These are phyloP conservation scores for Acronicta aceris DNA, from an alignment of 2,888 invertebrate genomes.

Conservation along the genomic window DNA sequence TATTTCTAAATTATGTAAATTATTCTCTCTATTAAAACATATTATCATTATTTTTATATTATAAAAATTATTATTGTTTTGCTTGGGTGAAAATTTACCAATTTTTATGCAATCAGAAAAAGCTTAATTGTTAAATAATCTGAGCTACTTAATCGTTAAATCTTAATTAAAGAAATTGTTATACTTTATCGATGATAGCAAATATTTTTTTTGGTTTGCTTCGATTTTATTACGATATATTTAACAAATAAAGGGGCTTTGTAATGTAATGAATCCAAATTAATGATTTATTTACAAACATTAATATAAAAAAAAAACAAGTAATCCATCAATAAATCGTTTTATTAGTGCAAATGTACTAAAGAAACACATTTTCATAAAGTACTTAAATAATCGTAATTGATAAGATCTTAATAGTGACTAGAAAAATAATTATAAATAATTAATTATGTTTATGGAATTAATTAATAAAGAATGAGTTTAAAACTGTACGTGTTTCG, in stretches of 20 bases:
- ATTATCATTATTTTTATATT: conserved; percentile 49
- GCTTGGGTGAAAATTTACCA: neutral
- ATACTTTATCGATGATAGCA: too few species aligned
- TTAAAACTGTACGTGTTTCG: conserved; percentile 56
- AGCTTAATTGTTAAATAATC: too few species aligned
- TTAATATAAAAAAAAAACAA: conserved; percentile 35
- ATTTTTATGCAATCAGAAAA: too few species aligned
- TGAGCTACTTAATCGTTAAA: too few species aligned
- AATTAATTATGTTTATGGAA: conserved; percentile 79
- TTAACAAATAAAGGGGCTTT: neutral
- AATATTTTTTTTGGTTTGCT: too few species aligned
- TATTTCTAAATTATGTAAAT: neutral
- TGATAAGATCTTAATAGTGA: conserved; percentile 78
- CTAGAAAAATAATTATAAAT: conserved; percentile 75
- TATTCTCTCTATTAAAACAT: conserved; percentile 16
- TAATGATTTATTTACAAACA: conserved; percentile 41
- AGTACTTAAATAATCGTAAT: conserved; percentile 76
- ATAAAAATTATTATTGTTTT: conserved; percentile 45
- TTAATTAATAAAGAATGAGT: conserved; percentile 82
- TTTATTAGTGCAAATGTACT: conserved; percentile 68
- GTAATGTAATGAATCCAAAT: conserved; percentile 40
- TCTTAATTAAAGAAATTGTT: too few species aligned
- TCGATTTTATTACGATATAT: too few species aligned
- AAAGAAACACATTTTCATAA: conserved; percentile 66
- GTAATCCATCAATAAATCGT: conserved; percentile 54